Percentiles rank a stretch among this genome's conserved stretches.
phyloP scores from a whole-genome alignment of 37 sponge, comb jelly and placozoan genomes.

The Ephydatia muelleri region DNA sequence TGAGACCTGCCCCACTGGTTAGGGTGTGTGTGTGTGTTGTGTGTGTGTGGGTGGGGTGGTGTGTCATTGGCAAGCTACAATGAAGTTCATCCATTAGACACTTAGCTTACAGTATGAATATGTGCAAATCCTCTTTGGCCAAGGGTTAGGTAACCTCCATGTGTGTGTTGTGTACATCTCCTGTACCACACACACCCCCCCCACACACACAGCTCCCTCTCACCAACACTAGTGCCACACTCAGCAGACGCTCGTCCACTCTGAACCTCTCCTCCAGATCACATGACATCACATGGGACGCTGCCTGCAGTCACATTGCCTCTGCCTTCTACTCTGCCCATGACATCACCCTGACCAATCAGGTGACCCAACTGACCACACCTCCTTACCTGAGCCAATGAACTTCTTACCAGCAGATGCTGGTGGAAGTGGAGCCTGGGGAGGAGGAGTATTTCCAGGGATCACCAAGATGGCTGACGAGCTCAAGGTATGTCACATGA shows the following conservation, averaged over 20 bases:
- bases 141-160: neutral
- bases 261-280: slow-evolving; percentile 26
- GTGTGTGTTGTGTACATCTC: neutral
- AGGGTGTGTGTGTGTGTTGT: no score
- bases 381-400: no score
- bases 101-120: neutral
- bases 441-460: slow-evolving; percentile 41
- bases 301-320: slow-evolving; percentile 26
- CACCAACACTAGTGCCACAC: slow-evolving; percentile 52
- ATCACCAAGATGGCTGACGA: slow-evolving; percentile 23
- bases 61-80: no score
- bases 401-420: slow-evolving; percentile 3
- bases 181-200: neutral
- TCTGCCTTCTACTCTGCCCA: slow-evolving; percentile 51
- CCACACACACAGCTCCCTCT: slow-evolving; percentile 14
- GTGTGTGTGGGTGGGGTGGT: no score
- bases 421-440: slow-evolving; percentile 37
- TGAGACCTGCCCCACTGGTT: slow-evolving; percentile 31
- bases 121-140: neutral
- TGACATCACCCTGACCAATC: slow-evolving; percentile 5
- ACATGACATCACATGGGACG: slow-evolving; percentile 12
- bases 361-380: no score
- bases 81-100: no score
- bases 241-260: slow-evolving; percentile 38
- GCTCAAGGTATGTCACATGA: slow-evolving; percentile 14